These are phyloP conservation scores for Poliocrania exsul DNA, from an alignment of 2,797 vertebrate species.

Conservation along the genomic window DNA sequence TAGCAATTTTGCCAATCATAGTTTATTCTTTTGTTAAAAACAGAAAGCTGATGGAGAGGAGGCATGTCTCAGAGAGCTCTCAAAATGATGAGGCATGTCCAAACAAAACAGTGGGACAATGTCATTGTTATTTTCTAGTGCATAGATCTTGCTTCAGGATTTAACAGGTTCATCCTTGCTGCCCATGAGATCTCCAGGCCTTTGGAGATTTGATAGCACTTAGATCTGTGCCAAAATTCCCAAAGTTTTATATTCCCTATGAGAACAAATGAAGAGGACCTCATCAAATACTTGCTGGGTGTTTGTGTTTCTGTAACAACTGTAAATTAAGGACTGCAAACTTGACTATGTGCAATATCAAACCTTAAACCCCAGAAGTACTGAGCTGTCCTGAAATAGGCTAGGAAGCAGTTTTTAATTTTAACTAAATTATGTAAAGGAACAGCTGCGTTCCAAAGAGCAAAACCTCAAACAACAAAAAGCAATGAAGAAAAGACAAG, in stretches of 20 bases:
- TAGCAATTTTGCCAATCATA: not conserved
- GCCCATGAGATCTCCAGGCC: not conserved
- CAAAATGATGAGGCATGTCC: not conserved
- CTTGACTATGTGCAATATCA: not conserved
- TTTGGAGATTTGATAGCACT: not conserved
- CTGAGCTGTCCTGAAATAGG: not conserved
- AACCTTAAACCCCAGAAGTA: not conserved
- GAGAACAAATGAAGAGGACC: slow-evolving; percentile 7
- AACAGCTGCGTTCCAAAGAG: not conserved
- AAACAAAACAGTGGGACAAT: not conserved
- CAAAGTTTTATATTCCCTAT: not conserved
- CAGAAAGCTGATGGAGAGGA: not conserved
- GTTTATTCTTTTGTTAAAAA: not conserved
- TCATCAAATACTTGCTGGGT: not conserved
- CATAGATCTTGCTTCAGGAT: not conserved
- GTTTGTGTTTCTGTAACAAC: slow-evolving; percentile 14
- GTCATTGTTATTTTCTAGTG: not conserved
- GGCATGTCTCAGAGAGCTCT: not conserved
- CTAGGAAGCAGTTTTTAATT: not conserved
- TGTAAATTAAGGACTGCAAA: slow-evolving; percentile 7
- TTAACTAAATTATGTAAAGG: not conserved
- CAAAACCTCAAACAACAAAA: not conserved
- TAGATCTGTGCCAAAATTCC: not conserved
- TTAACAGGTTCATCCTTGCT: not conserved
- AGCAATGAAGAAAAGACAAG: not conserved